These are phyloP conservation scores for Yasuhikotakia modesta DNA, from an alignment of 2,797 vertebrate genomes.

Conservation along the genomic window DNA sequence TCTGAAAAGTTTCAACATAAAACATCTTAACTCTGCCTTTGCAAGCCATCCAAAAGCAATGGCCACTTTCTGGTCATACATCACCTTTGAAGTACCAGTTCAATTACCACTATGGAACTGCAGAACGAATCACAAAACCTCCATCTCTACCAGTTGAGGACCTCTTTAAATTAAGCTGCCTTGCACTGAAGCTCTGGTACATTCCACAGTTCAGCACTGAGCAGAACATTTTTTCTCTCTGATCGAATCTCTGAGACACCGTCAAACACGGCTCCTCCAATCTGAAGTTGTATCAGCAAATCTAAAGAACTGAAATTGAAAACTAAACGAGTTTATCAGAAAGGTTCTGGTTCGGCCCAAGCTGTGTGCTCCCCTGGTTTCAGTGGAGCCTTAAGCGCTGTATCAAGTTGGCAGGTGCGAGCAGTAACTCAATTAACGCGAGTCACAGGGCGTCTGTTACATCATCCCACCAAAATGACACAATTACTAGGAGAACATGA, in stretches of 20 bases:
- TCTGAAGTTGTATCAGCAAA: conserved; percentile 6
- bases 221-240: conserved; percentile 4
- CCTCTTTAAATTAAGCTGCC: conserved; percentile 11
- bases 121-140: background rate
- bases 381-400: background rate
- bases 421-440: conserved; percentile 39
- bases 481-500: conserved; percentile 19
- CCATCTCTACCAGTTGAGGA: background rate
- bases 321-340: background rate
- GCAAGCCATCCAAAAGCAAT: background rate
- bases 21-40: background rate
- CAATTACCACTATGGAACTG: background rate
- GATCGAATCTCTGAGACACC: conserved; percentile 21
- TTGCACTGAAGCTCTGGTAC: background rate
- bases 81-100: background rate
- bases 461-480: conserved; percentile 28
- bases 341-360: conserved; percentile 17
- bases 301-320: conserved; percentile 15
- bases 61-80: background rate
- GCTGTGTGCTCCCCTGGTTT: background rate
- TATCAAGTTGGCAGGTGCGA: conserved; percentile 27
- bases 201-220: background rate
- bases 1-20: background rate
- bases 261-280: conserved; percentile 9
- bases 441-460: conserved; percentile 28